phyloP scores from a whole-genome alignment of 1,140 invertebrate species.

The Dendroctonus valens region DNA sequence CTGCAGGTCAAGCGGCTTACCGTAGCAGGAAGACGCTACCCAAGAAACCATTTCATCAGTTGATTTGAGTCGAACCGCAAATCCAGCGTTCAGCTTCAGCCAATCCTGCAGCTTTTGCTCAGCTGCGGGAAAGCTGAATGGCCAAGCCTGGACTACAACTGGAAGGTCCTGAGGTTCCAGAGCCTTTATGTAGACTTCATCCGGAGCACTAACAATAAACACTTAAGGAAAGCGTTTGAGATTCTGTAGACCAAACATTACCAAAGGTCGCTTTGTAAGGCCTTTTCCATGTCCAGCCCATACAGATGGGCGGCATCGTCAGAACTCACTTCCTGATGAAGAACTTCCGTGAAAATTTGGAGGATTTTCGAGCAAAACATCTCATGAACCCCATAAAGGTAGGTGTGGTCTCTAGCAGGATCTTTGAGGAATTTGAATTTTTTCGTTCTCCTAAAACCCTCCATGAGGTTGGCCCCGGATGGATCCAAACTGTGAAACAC shows the following conservation, averaged over 20 bases:
- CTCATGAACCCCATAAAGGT: constrained; percentile 9
- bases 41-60: constrained; percentile 13
- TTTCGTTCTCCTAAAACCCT: constrained; percentile 1
- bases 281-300: constrained; percentile 2
- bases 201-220: background rate
- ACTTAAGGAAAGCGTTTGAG: background rate
- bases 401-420: constrained; percentile 7
- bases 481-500: constrained; percentile 16
- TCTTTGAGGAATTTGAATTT: constrained; percentile 5
- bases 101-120: constrained; percentile 5
- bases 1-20: background rate
- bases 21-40: constrained; percentile 7
- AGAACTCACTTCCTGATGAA: background rate
- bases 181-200: constrained; percentile 6
- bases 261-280: background rate
- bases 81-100: constrained; percentile 6
- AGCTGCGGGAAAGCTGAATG: constrained; percentile 1
- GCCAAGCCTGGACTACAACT: background rate
- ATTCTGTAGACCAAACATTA: background rate
- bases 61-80: constrained; percentile 5
- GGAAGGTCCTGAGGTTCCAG: background rate
- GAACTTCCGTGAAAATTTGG: background rate
- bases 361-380: constrained; percentile 3
- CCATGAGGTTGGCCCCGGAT: constrained; percentile 5
- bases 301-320: background rate